A percentile compares a stretch with the other conserved stretches of the same genome.
phyloP scores from a whole-genome alignment of 2,113 vertebrate genomes.

The Danionella cerebrum region DNA sequence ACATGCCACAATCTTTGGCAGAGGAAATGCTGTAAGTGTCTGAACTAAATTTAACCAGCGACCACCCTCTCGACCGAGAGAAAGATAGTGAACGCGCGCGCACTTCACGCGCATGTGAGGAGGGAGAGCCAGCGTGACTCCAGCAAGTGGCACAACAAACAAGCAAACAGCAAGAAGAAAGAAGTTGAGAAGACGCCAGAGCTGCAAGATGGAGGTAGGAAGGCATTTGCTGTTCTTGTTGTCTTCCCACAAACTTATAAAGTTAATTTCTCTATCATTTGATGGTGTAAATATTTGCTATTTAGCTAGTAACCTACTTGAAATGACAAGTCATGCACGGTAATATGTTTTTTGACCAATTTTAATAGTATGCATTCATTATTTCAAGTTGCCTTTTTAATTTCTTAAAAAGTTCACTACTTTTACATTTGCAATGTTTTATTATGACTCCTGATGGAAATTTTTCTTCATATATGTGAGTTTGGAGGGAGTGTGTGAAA shows the following conservation, averaged over 20 bases:
- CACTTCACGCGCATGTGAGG: neutral
- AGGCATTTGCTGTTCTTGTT: neutral
- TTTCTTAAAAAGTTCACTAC: no score
- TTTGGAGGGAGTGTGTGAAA: neutral
- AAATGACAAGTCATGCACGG: no score
- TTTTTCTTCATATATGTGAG: neutral
- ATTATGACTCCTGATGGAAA: no score
- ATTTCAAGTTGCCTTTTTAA: no score
- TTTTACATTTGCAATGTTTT: no score
- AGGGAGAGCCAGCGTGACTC: neutral
- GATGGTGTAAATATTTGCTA: no score
- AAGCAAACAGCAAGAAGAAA: neutral
- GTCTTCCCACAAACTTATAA: neutral
- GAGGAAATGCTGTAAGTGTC: slow-evolving; percentile 14
- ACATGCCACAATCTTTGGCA: neutral
- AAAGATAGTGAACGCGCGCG: neutral
- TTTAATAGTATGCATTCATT: no score
- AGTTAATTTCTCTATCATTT: neutral
- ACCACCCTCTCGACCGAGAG: slow-evolving; percentile 15
- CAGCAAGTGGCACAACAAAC: slow-evolving; percentile 11
- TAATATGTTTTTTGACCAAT: no score
- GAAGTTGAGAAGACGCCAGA: neutral
- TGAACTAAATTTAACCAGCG: slow-evolving; percentile 37
- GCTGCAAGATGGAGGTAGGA: slow-evolving; percentile 18
- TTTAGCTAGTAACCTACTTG: no score